Evolutionary conservation across 1,140 invertebrate species (phyloP).

Genomic region (Radopholus similis): DNA sequence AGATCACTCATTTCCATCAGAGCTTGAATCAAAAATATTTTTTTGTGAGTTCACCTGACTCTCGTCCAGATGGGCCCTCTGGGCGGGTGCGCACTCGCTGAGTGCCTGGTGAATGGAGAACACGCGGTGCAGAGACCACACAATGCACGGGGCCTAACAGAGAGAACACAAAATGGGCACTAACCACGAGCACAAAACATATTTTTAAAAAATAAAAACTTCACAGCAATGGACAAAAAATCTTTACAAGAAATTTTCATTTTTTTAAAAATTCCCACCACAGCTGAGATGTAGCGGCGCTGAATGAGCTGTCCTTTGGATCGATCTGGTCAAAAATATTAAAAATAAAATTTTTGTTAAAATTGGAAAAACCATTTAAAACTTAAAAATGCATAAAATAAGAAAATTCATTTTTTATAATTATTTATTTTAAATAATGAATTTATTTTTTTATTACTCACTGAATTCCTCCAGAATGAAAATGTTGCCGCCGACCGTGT

Average conservation of each 20-base stretch:
- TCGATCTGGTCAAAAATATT: conserved; percentile 87
- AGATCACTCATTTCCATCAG: background rate
- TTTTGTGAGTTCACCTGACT: conserved; percentile 12
- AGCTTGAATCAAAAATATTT: conserved; percentile 16
- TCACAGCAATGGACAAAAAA: background rate
- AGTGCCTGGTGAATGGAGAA: conserved; percentile 64
- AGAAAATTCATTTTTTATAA: no score
- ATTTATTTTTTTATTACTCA: conserved; percentile 67
- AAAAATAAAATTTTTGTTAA: no score
- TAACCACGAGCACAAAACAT: conserved; percentile 7
- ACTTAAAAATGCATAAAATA: no score
- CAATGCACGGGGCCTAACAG: conserved; percentile 65
- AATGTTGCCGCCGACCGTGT: conserved; percentile 84
- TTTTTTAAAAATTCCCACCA: conserved; percentile 73
- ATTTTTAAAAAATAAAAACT: conserved; percentile 20
- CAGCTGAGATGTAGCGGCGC: conserved; percentile 92
- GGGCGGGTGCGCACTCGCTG: conserved; percentile 23
- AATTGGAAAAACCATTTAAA: no score
- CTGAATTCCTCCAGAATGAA: conserved; percentile 98
- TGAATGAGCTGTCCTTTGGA: conserved; percentile 92
- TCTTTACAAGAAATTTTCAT: background rate
- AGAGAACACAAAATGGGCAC: conserved; percentile 14
- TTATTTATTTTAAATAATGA: background rate
- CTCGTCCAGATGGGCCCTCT: background rate
- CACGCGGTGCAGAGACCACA: conserved; percentile 68